A percentile compares a stretch with the other conserved stretches of the same genome.
Evolutionary conservation across 2,113 vertebrate species (phyloP).

Genomic region (Paraplagusia blochii): DNA sequence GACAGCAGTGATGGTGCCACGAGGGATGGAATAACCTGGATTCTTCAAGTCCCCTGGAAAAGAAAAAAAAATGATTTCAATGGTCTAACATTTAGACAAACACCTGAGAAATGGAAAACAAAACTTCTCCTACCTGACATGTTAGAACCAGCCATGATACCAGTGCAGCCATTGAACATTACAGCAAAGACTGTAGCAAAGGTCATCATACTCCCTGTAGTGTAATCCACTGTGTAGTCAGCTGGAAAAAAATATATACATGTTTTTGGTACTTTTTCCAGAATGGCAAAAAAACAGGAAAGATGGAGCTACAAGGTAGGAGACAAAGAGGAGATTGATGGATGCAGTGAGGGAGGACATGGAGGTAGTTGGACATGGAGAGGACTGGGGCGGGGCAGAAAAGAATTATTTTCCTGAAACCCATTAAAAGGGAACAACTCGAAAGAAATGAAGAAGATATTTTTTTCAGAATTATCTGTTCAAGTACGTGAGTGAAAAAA

Average conservation of each 20-base stretch:
- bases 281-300: too few relatives aligned
- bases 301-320: too few relatives aligned
- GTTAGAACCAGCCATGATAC: constrained; percentile 90
- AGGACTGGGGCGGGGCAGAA: too few relatives aligned
- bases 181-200: constrained; percentile 84
- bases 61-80: background rate
- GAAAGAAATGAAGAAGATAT: too few relatives aligned
- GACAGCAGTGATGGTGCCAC: constrained; percentile 87
- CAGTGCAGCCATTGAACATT: constrained; percentile 89
- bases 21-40: constrained; percentile 87
- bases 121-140: constrained; percentile 79
- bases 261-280: too few relatives aligned
- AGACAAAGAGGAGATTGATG: too few relatives aligned
- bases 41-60: constrained; percentile 83
- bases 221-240: constrained; percentile 79
- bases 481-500: too few relatives aligned
- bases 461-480: too few relatives aligned
- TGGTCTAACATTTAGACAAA: background rate
- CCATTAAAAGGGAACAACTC: too few relatives aligned
- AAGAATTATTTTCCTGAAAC: too few relatives aligned
- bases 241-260: constrained; percentile 61
- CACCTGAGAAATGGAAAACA: constrained; percentile 20
- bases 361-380: too few relatives aligned
- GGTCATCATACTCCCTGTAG: constrained; percentile 77
- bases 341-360: too few relatives aligned